phyloP scores from a whole-genome alignment of 2,888 invertebrate species.

The Megalurothrips usitatus region DNA sequence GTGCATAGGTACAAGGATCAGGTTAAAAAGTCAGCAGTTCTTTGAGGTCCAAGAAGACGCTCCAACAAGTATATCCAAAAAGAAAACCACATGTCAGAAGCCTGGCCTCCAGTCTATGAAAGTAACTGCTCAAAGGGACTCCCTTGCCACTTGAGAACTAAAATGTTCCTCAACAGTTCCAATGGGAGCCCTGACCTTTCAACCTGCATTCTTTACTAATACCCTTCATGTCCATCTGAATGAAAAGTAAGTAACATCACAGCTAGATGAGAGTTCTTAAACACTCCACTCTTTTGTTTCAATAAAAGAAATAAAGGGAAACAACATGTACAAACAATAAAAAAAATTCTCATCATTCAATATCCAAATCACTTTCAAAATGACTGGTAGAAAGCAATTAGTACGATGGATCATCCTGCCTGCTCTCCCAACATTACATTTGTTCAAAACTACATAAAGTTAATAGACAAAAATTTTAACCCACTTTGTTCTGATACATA shows the following conservation, averaged over 20 bases:
- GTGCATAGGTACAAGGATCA: too few species aligned
- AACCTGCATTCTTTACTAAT: not conserved
- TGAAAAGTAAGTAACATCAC: constrained; percentile 5
- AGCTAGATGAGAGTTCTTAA: not conserved
- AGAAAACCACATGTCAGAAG: too few species aligned
- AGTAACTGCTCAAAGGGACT: too few species aligned
- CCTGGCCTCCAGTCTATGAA: too few species aligned
- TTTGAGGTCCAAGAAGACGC: too few species aligned
- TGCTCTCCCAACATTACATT: not conserved
- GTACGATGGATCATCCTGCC: not conserved
- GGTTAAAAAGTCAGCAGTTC: too few species aligned
- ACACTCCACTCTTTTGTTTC: not conserved
- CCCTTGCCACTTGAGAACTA: too few species aligned
- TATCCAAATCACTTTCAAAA: too few species aligned
- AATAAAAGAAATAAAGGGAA: not conserved
- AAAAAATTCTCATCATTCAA: not conserved
- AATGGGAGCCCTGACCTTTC: not conserved
- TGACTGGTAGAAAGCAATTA: not conserved
- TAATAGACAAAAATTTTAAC: not conserved
- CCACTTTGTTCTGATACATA: not conserved
- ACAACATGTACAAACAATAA: not conserved
- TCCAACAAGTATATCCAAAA: too few species aligned
- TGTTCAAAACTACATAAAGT: not conserved
- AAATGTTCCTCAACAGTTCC: too few species aligned
- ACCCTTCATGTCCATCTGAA: not conserved